Percentiles rank a stretch among this genome's conserved stretches.
Evolutionary conservation across 2,888 invertebrate genomes (phyloP).

Genomic region (Apeira syringaria): DNA sequence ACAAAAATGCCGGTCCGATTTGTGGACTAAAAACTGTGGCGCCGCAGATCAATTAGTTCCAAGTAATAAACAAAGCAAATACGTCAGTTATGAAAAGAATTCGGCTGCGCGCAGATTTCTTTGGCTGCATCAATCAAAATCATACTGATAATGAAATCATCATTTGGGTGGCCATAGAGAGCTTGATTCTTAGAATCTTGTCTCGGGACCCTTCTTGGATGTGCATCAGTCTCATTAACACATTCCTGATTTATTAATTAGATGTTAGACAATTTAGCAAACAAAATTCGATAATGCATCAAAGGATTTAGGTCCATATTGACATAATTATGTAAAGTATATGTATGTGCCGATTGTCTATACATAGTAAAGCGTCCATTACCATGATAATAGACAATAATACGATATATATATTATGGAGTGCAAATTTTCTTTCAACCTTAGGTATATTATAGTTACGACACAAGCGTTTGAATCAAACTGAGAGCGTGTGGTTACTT

Average conservation of each 20-base stretch:
- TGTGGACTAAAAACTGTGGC: conserved; percentile 70
- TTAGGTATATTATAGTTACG: too few species aligned
- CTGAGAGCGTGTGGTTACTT: too few species aligned
- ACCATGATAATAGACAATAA: too few species aligned
- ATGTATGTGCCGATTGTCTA: too few species aligned
- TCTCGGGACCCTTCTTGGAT: conserved; percentile 48
- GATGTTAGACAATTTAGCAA: conserved; percentile 47
- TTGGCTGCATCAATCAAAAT: conserved; percentile 82
- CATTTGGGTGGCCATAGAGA: conserved; percentile 83
- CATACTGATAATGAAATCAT: conserved; percentile 83
- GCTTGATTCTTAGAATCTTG: conserved; percentile 67
- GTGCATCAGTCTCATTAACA: conserved; percentile 71
- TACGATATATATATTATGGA: too few species aligned
- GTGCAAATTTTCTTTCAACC: too few species aligned
- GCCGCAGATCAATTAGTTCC: conserved; percentile 79
- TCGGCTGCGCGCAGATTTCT: conserved; percentile 70
- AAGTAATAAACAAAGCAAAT: conserved; percentile 78
- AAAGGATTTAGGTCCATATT: conserved; percentile 1
- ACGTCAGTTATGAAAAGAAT: conserved; percentile 76
- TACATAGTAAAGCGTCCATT: too few species aligned
- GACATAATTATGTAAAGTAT: background rate
- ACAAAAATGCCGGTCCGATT: conserved; percentile 21
- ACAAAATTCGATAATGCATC: conserved; percentile 17
- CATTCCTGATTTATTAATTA: conserved; percentile 83
- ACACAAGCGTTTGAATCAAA: too few species aligned